Evolutionary conservation across 2,797 vertebrate species (phyloP).

Genomic region (Leptodactylus fallax): DNA sequence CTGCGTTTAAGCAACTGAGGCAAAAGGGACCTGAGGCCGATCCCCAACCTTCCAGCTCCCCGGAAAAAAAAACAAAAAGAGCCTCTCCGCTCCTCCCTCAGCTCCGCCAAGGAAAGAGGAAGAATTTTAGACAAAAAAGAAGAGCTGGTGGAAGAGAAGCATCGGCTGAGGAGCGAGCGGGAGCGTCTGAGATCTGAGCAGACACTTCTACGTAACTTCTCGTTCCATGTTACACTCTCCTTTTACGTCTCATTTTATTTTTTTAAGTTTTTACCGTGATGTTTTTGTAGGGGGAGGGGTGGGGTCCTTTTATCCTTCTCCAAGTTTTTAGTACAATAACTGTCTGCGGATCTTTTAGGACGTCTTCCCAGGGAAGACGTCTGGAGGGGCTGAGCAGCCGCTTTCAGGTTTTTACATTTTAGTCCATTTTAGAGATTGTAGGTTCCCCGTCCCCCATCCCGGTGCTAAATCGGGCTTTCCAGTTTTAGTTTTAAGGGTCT

Average conservation of each 20-base stretch:
- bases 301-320: conserved; percentile 28
- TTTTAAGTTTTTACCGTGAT: conserved; percentile 59
- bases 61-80: conserved; percentile 72
- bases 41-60: conserved; percentile 65
- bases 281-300: conserved; percentile 55
- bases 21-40: conserved; percentile 73
- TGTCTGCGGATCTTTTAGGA: conserved; percentile 27
- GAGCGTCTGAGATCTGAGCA: conserved; percentile 70
- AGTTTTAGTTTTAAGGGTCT: conserved; percentile 42
- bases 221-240: conserved; percentile 88
- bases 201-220: conserved; percentile 87
- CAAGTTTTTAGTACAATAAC: conserved; percentile 20
- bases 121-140: conserved; percentile 1
- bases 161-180: conserved; percentile 73
- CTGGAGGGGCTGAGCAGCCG: not conserved
- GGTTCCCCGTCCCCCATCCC: not conserved
- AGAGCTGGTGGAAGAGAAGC: conserved; percentile 73
- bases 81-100: conserved; percentile 78
- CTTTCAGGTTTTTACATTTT: conserved; percentile 36
- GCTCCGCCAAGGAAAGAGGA: conserved; percentile 51
- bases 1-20: conserved; percentile 82
- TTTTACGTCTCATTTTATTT: conserved; percentile 71
- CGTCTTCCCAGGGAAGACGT: not conserved
- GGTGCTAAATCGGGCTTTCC: not conserved
- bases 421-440: conserved; percentile 22